These are phyloP conservation scores for Melitaea cinxia DNA, from an alignment of 1,140 invertebrate genomes.

Conservation along the genomic window DNA sequence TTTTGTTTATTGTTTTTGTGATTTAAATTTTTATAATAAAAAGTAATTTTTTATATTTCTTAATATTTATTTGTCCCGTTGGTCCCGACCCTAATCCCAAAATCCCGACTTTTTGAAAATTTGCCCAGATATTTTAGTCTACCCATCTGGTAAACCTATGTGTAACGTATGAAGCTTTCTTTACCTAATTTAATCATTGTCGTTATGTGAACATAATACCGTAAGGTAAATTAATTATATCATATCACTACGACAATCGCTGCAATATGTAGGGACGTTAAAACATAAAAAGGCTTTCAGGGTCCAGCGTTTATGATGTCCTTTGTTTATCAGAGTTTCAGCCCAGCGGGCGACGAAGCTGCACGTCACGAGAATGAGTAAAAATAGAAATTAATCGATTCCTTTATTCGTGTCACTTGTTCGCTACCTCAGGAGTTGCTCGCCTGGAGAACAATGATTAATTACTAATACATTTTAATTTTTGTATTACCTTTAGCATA, in stretches of 20 bases:
- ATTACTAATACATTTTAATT: neutral
- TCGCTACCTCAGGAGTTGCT: constrained; percentile 56
- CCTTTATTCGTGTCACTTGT: constrained; percentile 75
- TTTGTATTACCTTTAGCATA: neutral
- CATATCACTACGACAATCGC: neutral
- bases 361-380: constrained; percentile 56
- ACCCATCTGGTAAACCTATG: too few species aligned
- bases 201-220: neutral
- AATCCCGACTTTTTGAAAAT: too few species aligned
- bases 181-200: neutral
- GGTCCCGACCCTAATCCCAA: too few species aligned
- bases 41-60: neutral
- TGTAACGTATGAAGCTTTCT: neutral
- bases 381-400: constrained; percentile 81
- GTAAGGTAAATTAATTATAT: neutral
- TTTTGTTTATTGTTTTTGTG: too few species aligned
- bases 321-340: constrained; percentile 58
- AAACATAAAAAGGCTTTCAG: constrained; percentile 58
- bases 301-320: constrained; percentile 46
- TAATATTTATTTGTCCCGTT: too few species aligned
- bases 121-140: too few species aligned
- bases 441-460: constrained; percentile 41
- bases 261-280: constrained; percentile 25
- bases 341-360: constrained; percentile 30
- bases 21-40: too few species aligned